Percentiles rank a stretch among this genome's conserved stretches.
Conservation (phyloP, 2,888 invertebrate species). For the Mechanitis mazaeus region DNA sequence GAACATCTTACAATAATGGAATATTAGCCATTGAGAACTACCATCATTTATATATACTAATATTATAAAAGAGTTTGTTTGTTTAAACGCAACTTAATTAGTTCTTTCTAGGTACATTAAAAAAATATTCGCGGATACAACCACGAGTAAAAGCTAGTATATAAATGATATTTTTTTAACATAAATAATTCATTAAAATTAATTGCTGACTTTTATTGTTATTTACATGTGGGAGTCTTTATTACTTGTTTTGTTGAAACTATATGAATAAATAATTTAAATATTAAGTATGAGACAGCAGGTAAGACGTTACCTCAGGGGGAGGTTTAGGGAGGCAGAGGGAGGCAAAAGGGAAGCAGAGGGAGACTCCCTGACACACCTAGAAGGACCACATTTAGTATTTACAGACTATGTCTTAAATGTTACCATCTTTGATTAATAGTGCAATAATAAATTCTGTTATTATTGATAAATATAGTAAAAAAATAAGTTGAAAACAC, state of each 20-base stretch:
- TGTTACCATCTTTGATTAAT: conserved; percentile 23
- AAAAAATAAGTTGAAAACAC: no score
- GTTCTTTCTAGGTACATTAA: no score
- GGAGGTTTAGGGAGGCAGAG: conserved; percentile 31
- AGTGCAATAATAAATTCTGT: background rate
- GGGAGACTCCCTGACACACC: conserved; percentile 21
- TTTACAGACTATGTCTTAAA: conserved; percentile 27
- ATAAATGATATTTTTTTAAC: no score
- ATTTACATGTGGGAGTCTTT: no score
- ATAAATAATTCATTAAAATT: no score
- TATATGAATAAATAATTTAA: no score
- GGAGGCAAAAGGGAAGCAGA: conserved; percentile 11
- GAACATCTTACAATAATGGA: conserved; percentile 55
- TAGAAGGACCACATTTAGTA: conserved; percentile 9
- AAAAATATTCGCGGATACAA: no score
- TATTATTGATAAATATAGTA: no score
- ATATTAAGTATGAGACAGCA: background rate
- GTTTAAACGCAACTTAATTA: background rate
- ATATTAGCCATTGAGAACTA: conserved; percentile 37
- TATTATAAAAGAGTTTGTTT: background rate
- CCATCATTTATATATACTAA: background rate
- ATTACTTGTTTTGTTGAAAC: no score
- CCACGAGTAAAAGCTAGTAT: no score
- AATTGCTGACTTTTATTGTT: no score
- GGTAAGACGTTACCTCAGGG: conserved; percentile 1